Base-by-base conservation (phyloP, 1,140 invertebrate species). In the Hestina assimilis region DNA sequence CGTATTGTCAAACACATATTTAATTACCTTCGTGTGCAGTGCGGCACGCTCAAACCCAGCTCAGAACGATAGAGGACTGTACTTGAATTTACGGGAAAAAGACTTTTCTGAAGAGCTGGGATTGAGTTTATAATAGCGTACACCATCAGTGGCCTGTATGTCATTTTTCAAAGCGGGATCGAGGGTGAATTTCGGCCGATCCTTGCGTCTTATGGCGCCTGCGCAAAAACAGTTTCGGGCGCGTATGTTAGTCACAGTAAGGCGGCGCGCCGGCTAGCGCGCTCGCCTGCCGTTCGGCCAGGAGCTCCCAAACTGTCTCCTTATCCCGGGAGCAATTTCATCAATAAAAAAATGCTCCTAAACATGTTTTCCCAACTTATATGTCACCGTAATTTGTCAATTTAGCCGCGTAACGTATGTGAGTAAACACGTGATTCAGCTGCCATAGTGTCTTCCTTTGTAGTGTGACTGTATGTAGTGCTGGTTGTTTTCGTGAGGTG, bases 1-100 rank as follows among this genome's bases (percentile, higher is more conserved):
- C 65, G 65, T 82, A 85, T 84, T 87, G 82, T 87, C 81, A 87
- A 83, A 85, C 80, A 87, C 81, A 84, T 84, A 83, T 87, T 87
- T 87, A 84, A 87, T 84, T 83, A 85, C 77, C 74, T 76, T 70
- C 78, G 84, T 87, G 80, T 87, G 84, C 84, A 87, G 82, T 87
- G 82, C 84, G 84, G 79, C 80, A 84, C 79, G 69, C 78, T 77
- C 72, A 71, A 41, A 68, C 12, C 51, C 7, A 46, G 38, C 31
- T 9, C 6, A 23, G 31, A 78, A 64, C 21, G 51, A 20, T 33
- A 21, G 15, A 71, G 53, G 38, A 14, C 15, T 1, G 11, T 5
- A 4, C 12, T 9, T n/a, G 1, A 9, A 7, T 6, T 4, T 43
- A 56, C 2, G 1, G 12, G 0, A 69, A 63, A 66, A 42, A 40